A percentile compares a stretch with the other conserved stretches of the same genome.
Conservation (phyloP, 2,888 invertebrate species). For the Alentia gelatinosa region DNA sequence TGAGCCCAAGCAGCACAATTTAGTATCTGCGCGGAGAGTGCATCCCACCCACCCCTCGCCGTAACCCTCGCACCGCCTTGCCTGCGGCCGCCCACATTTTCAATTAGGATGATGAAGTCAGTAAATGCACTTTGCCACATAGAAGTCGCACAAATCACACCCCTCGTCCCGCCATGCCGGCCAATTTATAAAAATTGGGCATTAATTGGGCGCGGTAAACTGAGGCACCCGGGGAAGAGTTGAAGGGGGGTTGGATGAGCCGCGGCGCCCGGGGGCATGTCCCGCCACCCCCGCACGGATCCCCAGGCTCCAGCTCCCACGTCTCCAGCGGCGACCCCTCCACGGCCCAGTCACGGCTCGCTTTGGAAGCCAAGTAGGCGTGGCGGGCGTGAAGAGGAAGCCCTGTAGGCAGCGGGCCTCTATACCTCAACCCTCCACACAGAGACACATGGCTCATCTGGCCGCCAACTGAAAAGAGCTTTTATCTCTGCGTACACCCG, state of each 20-base stretch:
- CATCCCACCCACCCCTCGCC: background rate
- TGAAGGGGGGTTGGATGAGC: background rate
- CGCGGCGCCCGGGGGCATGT: background rate
- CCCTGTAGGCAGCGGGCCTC: no score
- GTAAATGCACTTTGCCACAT: constrained; percentile 42
- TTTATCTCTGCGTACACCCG: no score
- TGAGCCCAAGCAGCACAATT: no score
- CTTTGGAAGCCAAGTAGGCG: constrained; percentile 18
- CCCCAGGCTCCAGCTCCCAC: background rate
- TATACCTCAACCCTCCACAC: no score
- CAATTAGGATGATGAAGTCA: constrained; percentile 49
- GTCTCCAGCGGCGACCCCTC: background rate
- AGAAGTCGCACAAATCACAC: constrained; percentile 46
- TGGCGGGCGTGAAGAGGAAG: background rate
- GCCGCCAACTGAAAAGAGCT: no score
- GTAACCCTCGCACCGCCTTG: background rate
- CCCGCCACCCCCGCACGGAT: background rate
- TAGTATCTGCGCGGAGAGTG: no score
- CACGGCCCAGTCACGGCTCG: background rate
- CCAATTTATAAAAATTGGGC: constrained; percentile 34
- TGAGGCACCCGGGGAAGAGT: background rate
- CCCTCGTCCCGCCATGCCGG: background rate
- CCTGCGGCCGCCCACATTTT: constrained; percentile 1
- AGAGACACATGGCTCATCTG: no score
- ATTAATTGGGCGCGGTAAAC: constrained; percentile 32